A percentile compares a stretch with the other conserved stretches of the same genome.
phyloP scores from a whole-genome alignment of 2,113 vertebrate species.

The Cairina moschata region DNA sequence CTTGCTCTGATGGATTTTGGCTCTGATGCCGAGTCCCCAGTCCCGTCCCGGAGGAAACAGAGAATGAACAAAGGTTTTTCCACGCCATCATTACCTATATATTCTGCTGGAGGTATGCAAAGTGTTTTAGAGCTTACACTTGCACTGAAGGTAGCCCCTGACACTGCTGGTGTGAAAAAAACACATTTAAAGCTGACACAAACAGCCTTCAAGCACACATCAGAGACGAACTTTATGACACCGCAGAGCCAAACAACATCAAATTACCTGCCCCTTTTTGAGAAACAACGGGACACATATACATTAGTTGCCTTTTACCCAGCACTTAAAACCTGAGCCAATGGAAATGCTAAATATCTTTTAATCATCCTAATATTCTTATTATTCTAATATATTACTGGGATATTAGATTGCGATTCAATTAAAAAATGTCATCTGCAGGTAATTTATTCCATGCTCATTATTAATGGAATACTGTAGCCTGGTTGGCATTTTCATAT shows the following conservation, averaged over 20 bases:
- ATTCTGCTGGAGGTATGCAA: neutral
- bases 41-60: neutral
- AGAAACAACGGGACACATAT: neutral
- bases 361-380: conserved; percentile 74
- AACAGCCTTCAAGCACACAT: neutral
- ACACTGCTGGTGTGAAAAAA: neutral
- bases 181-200: conserved; percentile 12
- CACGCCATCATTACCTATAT: rapidly evolving
- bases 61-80: neutral
- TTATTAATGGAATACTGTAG: conserved; percentile 46
- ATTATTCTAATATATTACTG: conserved; percentile 68
- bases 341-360: conserved; percentile 26
- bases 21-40: neutral
- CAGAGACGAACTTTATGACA: neutral
- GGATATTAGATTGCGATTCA: conserved; percentile 69
- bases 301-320: neutral
- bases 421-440: conserved; percentile 69
- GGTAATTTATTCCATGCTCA: conserved; percentile 60
- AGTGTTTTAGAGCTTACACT: neutral
- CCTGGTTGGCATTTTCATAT: conserved; percentile 20
- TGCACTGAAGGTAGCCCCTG: neutral
- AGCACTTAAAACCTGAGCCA: neutral
- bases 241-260: neutral
- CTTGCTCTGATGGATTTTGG: neutral
- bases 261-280: neutral